Evolutionary conservation across 1,140 invertebrate species (phyloP).

Genomic region (Macrostomum lignano): DNA sequence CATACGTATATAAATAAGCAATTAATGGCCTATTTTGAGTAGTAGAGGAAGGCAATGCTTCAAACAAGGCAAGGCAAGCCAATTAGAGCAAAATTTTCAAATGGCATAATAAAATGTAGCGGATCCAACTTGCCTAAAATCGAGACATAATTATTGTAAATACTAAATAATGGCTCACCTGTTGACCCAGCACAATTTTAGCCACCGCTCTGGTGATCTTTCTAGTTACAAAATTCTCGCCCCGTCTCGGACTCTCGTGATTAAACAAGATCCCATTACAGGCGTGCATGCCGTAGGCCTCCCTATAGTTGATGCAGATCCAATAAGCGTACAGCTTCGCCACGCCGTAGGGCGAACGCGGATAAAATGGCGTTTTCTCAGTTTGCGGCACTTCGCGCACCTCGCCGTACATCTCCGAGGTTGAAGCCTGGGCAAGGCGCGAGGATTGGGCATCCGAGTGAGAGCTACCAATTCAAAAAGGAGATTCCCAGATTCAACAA

Average conservation of each 20-base stretch:
- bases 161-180: slow-evolving; percentile 22
- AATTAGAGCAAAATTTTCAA: too few species aligned
- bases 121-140: too few species aligned
- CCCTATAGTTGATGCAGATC: slow-evolving; percentile 89
- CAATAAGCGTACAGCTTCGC: slow-evolving; percentile 94
- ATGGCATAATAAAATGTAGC: too few species aligned
- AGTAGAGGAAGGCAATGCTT: too few species aligned
- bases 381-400: slow-evolving; percentile 78
- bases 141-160: too few species aligned
- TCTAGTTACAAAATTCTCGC: slow-evolving; percentile 91
- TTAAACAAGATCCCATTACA: slow-evolving; percentile 97
- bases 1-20: too few species aligned
- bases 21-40: too few species aligned
- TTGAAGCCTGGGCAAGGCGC: too few species aligned
- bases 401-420: slow-evolving; percentile 90
- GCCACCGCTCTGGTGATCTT: slow-evolving; percentile 90
- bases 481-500: too few species aligned
- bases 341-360: slow-evolving; percentile 90
- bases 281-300: slow-evolving; percentile 87
- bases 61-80: too few species aligned
- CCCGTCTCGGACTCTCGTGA: slow-evolving; percentile 83
- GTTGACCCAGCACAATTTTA: slow-evolving; percentile 61
- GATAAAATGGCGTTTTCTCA: slow-evolving; percentile 94
- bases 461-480: too few species aligned
- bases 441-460: too few species aligned